Base-by-base conservation (phyloP, 92 coral and sea anemone genomes). In the Zoanthus gigantus region DNA sequence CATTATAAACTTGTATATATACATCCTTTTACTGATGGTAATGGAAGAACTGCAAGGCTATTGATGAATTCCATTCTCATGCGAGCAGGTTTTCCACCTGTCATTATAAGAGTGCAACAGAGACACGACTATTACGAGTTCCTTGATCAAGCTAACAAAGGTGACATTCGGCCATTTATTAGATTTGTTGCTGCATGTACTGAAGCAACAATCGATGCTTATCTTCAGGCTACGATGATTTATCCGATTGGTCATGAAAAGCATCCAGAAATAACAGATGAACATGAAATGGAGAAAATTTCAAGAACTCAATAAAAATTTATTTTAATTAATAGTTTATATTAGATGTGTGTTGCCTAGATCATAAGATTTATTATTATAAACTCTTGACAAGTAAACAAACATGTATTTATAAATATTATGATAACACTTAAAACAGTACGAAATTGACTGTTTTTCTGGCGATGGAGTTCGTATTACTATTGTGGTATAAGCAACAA, bases 71-170 rank as follows among this genome's bases (percentile, higher is more conserved):
- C 98, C 29, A 94, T 97, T 88, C 92, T 97, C 54, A 97, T 97
- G 99, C 92, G 99, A 46, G 99, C 99, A 18, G 99, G 99, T 16
- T 97, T 97, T 63, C 99, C 99, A 18, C 99, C 99, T 0, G 99
- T 97, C n/a, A 97, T 94, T 2, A 94, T 97, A 28, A 85, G 96
- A 37, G 95, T 87, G 31, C 94, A 93, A 77, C 97, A 97, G 68
- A 84, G 99, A 60, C 94, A 97, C 79, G 90, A 91, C 31, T 97
- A 97, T 77, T 97, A 97, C 61, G 98, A 93, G 30, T 92, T 82
- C 84, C 88, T 97, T 77, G 89, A 95, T 86, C 90, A 90, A 75
- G 99, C 99, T n/a, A 97, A 97, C 84, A 98, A 92, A 77, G 99
- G 99, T 2, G 99, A 97, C 86, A 85, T 97, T 2, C 88, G 99